Evolutionary conservation across 2,113 vertebrate species (phyloP), one percentile per base, ranked within the genome.

Genomic region (Elephantulus edwardii): DNA sequence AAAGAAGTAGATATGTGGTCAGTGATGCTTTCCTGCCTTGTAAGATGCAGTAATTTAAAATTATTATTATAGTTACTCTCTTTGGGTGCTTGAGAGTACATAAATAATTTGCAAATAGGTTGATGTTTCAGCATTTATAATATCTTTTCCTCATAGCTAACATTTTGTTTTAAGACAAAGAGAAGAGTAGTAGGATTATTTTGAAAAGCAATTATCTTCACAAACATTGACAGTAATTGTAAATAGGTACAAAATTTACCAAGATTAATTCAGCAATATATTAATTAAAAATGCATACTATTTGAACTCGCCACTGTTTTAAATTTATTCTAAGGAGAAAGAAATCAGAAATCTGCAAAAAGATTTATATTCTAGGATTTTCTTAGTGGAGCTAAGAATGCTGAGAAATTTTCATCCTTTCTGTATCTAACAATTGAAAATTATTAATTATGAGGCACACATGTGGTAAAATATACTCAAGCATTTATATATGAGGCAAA

Each of bases 141-240:
- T 77, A 48, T 0, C 42, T 48, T 86, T 88, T 66, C 35, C 11
- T 24, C 30, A 82, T 13, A 66, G 10, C 66, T 79, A 93, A 88
- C 26, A 26, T 88, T 58, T 68, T 70, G 80, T 91, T 93, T 95
- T 76, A 75, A 94, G 82, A 93, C 82, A 89, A 79, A 92, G 42
- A 58, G 83, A 78, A 68, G 20, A 76, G n/a, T 24, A 89, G 35
- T 5, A 50, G 44, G 33, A 75, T 3, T 82, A 50, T 87, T 88
- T 77, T 82, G 66, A 71, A 93, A 78, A 93, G 91, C 83, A 77
- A n/a, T n/a, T 33, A 70, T 70, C 89, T 85, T 87, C 30, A 82
- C 19, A 91, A 88, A 80, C 22, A 38, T 64, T 91, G 50, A 66
- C 81, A 79, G 70, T 8, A 64, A 90, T 17, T 62, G 28, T 85